Conservation (phyloP, 2,888 invertebrate genomes). For the Spodoptera littoralis region DNA sequence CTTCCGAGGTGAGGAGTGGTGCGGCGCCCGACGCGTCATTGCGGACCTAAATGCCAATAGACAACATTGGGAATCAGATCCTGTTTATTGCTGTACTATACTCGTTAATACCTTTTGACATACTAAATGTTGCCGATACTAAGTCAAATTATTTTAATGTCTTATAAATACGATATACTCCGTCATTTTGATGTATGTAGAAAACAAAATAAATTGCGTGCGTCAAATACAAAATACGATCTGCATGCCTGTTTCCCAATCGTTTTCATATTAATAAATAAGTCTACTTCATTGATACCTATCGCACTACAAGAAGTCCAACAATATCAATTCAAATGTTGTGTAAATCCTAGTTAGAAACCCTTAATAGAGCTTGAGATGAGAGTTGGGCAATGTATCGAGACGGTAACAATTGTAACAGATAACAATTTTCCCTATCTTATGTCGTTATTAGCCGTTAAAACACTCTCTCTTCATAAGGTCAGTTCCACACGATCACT, state of each 20-base stretch:
- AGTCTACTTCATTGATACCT: too few relatives aligned
- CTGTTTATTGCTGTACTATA: conserved; percentile 11
- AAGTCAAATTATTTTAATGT: too few relatives aligned
- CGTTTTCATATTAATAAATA: too few relatives aligned
- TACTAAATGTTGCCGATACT: not conserved
- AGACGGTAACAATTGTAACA: conserved; percentile 44
- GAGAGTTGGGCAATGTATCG: conserved; percentile 20
- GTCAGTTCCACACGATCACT: conserved; percentile 14
- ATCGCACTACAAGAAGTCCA: too few relatives aligned
- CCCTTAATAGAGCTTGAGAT: conserved; percentile 2
- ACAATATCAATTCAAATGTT: conserved; percentile 5
- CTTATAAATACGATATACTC: too few relatives aligned
- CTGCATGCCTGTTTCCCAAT: too few relatives aligned
- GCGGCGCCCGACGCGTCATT: conserved; percentile 59
- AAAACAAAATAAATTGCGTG: too few relatives aligned
- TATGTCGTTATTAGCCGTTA: conserved; percentile 30
- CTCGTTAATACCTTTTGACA: too few relatives aligned
- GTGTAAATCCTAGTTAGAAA: conserved; percentile 36
- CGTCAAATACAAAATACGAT: too few relatives aligned
- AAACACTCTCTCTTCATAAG: conserved; percentile 35
- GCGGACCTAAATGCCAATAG: conserved; percentile 54
- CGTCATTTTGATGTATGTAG: too few relatives aligned
- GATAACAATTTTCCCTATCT: conserved; percentile 42
- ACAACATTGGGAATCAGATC: conserved; percentile 38
- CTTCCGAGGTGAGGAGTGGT: conserved; percentile 67